A percentile compares a stretch with the other conserved stretches of the same genome.
Evolutionary conservation across 2,888 invertebrate genomes (phyloP).

Genomic region (Microplitis manilae): DNA sequence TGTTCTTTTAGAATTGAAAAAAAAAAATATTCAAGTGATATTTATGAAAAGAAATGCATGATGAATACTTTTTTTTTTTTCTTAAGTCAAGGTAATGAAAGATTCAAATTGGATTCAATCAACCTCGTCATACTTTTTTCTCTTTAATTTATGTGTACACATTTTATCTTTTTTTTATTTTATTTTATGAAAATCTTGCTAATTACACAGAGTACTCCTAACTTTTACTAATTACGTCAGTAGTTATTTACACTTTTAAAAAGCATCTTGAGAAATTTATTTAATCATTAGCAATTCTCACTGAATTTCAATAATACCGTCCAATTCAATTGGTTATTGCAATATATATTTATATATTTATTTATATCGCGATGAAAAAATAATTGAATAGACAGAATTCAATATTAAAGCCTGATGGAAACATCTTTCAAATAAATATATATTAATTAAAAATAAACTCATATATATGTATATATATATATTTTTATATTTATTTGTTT

Average conservation of each 20-base stretch:
- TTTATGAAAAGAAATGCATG: background rate
- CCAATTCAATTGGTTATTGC: constrained; percentile 5
- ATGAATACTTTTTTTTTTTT: background rate
- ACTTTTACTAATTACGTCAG: constrained; percentile 26
- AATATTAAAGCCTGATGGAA: background rate
- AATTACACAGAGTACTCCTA: constrained; percentile 16
- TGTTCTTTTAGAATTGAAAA: background rate
- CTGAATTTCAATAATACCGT: background rate
- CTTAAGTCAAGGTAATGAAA: background rate
- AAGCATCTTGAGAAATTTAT: constrained; percentile 25
- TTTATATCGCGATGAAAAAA: background rate
- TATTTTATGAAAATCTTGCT: constrained; percentile 16
- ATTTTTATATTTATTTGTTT: no score
- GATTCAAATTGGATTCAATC: constrained; percentile 2
- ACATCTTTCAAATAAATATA: background rate
- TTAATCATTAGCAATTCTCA: constrained; percentile 11
- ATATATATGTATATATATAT: background rate
- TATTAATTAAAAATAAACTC: background rate
- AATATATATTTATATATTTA: background rate
- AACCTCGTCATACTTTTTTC: background rate
- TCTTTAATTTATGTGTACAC: background rate
- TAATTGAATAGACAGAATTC: background rate
- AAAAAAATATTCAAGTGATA: background rate
- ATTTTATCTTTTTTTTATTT: background rate
- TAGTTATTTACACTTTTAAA: constrained; percentile 22